Evolutionary conservation across 2,888 invertebrate genomes (phyloP), one percentile per base, ranked within the genome.

Genomic region (Lottia scabra): DNA sequence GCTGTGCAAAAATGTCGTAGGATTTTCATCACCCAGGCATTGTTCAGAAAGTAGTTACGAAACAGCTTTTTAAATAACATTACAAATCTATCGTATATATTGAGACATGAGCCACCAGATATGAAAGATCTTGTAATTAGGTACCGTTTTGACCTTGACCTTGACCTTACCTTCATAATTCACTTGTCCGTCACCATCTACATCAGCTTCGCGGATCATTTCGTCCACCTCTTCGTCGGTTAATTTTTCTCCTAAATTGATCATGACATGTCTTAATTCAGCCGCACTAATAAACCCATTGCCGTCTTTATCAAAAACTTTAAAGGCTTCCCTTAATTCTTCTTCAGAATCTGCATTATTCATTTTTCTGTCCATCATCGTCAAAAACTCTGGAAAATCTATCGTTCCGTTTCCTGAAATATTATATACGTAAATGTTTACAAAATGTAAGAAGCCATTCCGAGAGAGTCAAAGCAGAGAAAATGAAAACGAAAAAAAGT

Each of bases 311-410:
- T 99, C 98, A 92, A 99, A 99, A 87, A 91, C 98, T 92, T 98
- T 94, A 95, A 98, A 96, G 87, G 98, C 98, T 92, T 99, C 98
- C 70, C 79, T 68, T 91, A 99, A 98, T 92, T 99, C 98, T 92
- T 99, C 98, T 93, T 99, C 98, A 91, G 97, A 89, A 92, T 99
- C 99, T 84, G 98, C 99, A 92, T 99, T 99, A 92, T 99, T 99
- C 99, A 99, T 99, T 94, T 99, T 99, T 90, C 98, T 94, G 89
- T 99, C 99, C 99, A 99, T 99, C 99, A 99, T 99, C 90, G 99
- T 98, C 89, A 99, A 93, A 93, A 99, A 99, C 92, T 99, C 99
- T 87, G 98, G 98, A 92, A 99, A 99, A 92, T 99, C 99, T 92
- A 99, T 99, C 91, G 98, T 99, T 90, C 99, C 99, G 92, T 99